phyloP scores from a whole-genome alignment of 2,113 vertebrate genomes.

The Charina bottae region DNA sequence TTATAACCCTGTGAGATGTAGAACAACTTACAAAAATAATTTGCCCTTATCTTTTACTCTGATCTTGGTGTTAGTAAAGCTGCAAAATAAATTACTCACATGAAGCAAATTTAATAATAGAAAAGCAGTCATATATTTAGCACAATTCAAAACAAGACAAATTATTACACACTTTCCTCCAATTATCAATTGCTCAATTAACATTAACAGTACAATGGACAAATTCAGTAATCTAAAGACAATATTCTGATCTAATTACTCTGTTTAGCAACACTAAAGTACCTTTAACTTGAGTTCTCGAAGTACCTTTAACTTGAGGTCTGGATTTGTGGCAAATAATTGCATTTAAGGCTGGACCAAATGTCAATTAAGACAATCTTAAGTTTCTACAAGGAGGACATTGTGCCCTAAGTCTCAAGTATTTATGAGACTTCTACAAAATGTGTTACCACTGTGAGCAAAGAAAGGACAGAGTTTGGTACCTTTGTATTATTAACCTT shows the following conservation, averaged over 20 bases:
- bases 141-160: neutral
- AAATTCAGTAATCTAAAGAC: neutral
- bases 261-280: neutral
- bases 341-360: neutral
- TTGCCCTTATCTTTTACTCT: neutral
- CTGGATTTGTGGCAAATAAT: no score
- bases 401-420: no score
- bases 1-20: neutral
- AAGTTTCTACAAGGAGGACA: no score
- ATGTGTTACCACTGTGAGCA: no score
- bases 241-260: neutral
- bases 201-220: neutral
- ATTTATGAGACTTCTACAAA: no score
- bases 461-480: no score
- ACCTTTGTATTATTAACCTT: no score
- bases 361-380: neutral
- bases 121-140: neutral
- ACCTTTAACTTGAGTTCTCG: no score
- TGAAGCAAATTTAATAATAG: neutral
- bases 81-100: neutral
- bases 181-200: neutral
- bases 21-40: neutral
- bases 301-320: neutral
- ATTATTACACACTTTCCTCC: neutral
- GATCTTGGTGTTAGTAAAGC: neutral